Evolutionary conservation across 1,140 invertebrate genomes (phyloP), one percentile per base, ranked within the genome.

Genomic region (Hestina assimilis): DNA sequence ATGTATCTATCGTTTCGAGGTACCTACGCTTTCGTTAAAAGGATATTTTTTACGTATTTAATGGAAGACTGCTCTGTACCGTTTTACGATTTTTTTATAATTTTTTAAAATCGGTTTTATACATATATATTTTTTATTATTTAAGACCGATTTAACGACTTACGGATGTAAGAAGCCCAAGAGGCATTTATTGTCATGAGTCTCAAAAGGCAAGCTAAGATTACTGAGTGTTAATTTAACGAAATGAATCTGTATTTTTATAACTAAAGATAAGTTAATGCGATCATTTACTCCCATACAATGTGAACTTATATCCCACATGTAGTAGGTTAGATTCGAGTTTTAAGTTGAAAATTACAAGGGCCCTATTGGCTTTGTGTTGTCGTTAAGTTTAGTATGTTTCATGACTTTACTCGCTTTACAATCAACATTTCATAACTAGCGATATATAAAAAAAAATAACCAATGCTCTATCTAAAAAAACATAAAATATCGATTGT

Each of bases 201-300:
- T 84, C 81, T 87, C 80, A 83, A 66, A 75, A 66, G 76, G 79
- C 82, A 83, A 81, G 80, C 80, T 83, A 83, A 77, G 69, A 71
- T 81, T 74, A 73, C 76, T 74, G 77, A 82, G 71, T 76, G 78
- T 84, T 78, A 79, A 82, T 81, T 82, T 79, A 82, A 79, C 83
- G 79, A 63, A 76, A 87, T 75, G 78, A 80, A 85, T 79, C 82
- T 84, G 84, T 87, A 87, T 87, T 87, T 87, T 87, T 87, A 75
- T 87, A 85, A 79, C 72, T 84, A 81, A 79, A 51, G 68, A 72
- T 81, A 79, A 79, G 74, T 82, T 81, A 56, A 67, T 60, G 43
- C 66, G 66, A 75, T 72, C 59, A 72, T 67, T 79, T 74, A 78
- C 66, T 75, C 71, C 63, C 50, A 56, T 62, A 65, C 61, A 64